Evolutionary conservation across 2,797 vertebrate genomes (phyloP), one percentile per base, ranked within the genome.

Genomic region (Sandelia bainsii): DNA sequence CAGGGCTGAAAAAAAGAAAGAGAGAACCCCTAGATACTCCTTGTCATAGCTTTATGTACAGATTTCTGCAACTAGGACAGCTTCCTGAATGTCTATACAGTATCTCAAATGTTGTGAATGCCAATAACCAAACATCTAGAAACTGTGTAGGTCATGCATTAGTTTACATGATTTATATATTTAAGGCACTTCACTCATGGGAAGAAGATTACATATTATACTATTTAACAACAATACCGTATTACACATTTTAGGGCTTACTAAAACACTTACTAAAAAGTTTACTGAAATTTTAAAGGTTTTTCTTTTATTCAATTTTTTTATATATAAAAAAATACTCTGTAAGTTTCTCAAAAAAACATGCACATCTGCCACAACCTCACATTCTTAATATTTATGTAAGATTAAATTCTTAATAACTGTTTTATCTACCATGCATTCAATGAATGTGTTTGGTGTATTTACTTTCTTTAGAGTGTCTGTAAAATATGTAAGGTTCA

Each of bases 151-250:
- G 45, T 58, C 53, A 63, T 72, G n/a, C 34, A 42, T 57, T 68
- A 1, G 5, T 59, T 60, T 49, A 13, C 3, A 8, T 49, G 48
- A 72, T 54, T 22, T 50, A 17, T 63, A 6, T 72, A 77, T 22
- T 77, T 56, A 54, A 83, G 77, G 64, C 70, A 87, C 79, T 86
- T 73, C 5, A 46, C 51, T 32, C 63, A 48, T 65, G n/a, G 58
- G 5, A 58, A 13, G 13, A 23, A 40, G 3, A 59, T n/a, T 37
- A 32, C 32, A 65, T 64, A 62, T 20, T 39, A 44, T 58, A 49
- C 46, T 22, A 13, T 67, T 27, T 69, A 53, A 37, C 4, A 66
- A 39, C 32, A 10, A 39, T 51, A 19, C 5, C 5, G 54, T 27
- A 32, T 51, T 48, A 34, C 4, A 65, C 14, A 68, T 56, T 29